Percentiles rank a stretch among this genome's conserved stretches.
These are phyloP conservation scores for zebrafish (Danio rerio) DNA, from an alignment of 2,113 vertebrate species.

Conservation along the genomic window GRCz12tu NC_133181.1:27382501-27383000, in stretches of 20 bases:
- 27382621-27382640: slow-evolving; percentile 12
- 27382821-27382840: slow-evolving; percentile 77
- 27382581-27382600: slow-evolving; percentile 64
- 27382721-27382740: slow-evolving; percentile 68
- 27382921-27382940: slow-evolving; percentile 63
- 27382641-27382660: slow-evolving; percentile 48
- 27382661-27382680: slow-evolving; percentile 4
- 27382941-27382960: slow-evolving; percentile 65
- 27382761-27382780: slow-evolving; percentile 70
- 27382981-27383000: slow-evolving; percentile 70
- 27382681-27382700: slow-evolving; percentile 72
- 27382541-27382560: slow-evolving; percentile 71
- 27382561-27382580: not conserved
- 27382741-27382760: slow-evolving; percentile 74
- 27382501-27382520: slow-evolving; percentile 55
- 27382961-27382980: slow-evolving; percentile 76
- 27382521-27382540: slow-evolving; percentile 32
- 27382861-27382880: slow-evolving; percentile 82
- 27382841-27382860: slow-evolving; percentile 83
- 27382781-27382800: slow-evolving; percentile 80
- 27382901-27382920: slow-evolving; percentile 69
- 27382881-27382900: slow-evolving; percentile 60
- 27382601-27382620: slow-evolving; percentile 56
- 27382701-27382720: slow-evolving; percentile 74
- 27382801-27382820: slow-evolving; percentile 79